These are phyloP conservation scores for Brachionus koreanus DNA, from an alignment of 1,140 invertebrate genomes.

Conservation along the genomic window DNA sequence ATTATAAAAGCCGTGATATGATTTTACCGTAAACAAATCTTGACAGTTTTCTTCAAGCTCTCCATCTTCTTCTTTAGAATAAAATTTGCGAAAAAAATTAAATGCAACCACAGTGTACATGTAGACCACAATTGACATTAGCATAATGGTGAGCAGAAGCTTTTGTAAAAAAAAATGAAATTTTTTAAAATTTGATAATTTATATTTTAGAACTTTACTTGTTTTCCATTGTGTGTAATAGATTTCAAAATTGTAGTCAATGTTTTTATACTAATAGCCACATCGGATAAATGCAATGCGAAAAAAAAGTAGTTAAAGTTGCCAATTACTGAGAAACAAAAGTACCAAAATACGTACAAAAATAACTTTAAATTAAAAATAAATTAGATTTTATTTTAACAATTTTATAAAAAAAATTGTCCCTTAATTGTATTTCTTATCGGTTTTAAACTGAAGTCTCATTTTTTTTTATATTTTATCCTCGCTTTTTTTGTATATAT, in stretches of 20 bases:
- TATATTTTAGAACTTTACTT: constrained; percentile 61
- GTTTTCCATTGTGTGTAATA: constrained; percentile 98
- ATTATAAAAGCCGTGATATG: neutral
- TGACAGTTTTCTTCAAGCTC: constrained; percentile 86
- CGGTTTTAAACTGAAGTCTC: too few species aligned
- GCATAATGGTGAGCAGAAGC: constrained; percentile 91
- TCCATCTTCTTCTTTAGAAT: constrained; percentile 93
- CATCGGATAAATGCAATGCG: constrained; percentile 93
- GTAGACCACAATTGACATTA: constrained; percentile 95
- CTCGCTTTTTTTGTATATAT: too few species aligned
- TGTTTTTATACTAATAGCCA: constrained; percentile 95
- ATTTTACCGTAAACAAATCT: constrained; percentile 88
- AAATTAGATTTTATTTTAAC: constrained; percentile 7
- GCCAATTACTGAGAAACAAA: constrained; percentile 89
- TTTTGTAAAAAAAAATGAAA: constrained; percentile 55
- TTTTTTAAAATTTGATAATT: neutral
- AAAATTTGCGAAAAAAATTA: constrained; percentile 99
- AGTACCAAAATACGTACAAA: constrained; percentile 94
- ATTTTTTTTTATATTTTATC: too few species aligned
- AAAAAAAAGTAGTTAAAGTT: constrained; percentile 99
- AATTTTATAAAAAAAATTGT: too few species aligned
- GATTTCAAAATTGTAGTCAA: constrained; percentile 96
- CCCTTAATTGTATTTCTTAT: too few species aligned
- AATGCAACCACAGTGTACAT: constrained; percentile 99
- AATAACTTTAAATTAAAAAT: constrained; percentile 69